Evolutionary conservation across 2,113 vertebrate species (phyloP), one percentile per base, ranked within the genome.

Genomic region (Dendropsophus ebraccatus): DNA sequence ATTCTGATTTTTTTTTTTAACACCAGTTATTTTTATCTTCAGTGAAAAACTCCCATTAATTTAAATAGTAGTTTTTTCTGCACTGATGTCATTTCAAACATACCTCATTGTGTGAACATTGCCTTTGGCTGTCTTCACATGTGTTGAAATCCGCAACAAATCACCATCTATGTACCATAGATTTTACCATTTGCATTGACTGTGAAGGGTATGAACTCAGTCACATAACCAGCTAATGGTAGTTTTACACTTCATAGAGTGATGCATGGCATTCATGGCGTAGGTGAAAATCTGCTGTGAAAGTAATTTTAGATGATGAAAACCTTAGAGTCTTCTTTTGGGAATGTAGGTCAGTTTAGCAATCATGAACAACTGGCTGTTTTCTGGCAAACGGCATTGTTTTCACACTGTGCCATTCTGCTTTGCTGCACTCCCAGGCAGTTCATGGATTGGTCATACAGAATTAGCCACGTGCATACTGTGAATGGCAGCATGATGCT

Each of bases 401-500:
- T 56, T 60, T 86, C 52, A 62, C 85, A 49, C 37, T 69, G 60
- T 74, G 23, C 17, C 37, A 60, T 65, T 84, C 83, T 86, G 41
- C 78, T 70, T 72, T 37, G 62, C n/a, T 81, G 85, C 84, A 67
- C 62, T 70, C 65, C 17, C 37, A 37, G 45, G 45, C 77, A 60
- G 67, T 72, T 81, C 85, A 86, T 81, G 67, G 77, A 74, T 86
- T 86, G 85, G 85, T 86, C 85, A 86, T 86, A 81, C 67, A 81
- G 85, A 86, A 86, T 86, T 86, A 86, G 85, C 85, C 85, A 86
- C 81, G 85, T 86, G 85, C 85, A 86, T 58, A 58, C 77, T 86
- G 85, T 73, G 85, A 62, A 81, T 86, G 85, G 79, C 85, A 74
- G 85, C 78, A 62, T 49, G 84, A 58, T 16, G 67, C 25, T 81